Conservation (phyloP, 1,140 invertebrate genomes). For the Penaeus japonicus region DNA sequence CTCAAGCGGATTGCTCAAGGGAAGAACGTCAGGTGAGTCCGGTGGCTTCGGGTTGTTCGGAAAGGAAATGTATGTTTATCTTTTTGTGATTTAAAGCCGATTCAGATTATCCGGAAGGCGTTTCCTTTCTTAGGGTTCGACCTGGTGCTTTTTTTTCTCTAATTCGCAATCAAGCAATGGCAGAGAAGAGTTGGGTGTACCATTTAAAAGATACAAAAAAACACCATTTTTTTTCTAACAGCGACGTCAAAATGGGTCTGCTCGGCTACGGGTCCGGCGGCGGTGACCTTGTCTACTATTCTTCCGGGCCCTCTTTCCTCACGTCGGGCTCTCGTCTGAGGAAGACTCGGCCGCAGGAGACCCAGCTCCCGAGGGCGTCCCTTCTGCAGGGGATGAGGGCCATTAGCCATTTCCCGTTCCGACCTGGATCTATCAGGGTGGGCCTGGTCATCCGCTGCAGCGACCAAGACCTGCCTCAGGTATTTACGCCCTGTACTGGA, state of each 20-base stretch:
- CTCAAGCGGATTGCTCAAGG: slow-evolving; percentile 16
- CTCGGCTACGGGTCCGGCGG: slow-evolving; percentile 27
- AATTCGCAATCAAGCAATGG: no score
- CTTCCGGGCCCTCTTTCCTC: slow-evolving; percentile 7
- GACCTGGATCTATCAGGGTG: slow-evolving; percentile 31
- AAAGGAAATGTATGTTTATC: no score
- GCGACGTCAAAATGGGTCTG: slow-evolving; percentile 16
- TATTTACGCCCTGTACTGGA: no score
- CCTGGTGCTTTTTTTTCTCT: no score
- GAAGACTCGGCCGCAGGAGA: not conserved
- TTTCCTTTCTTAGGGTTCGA: no score
- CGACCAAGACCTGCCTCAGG: slow-evolving; percentile 31
- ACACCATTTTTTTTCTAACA: not conserved
- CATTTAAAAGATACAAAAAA: no score
- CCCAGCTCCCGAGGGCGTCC: slow-evolving; percentile 7
- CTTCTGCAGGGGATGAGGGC: slow-evolving; percentile 27
- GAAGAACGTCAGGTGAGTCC: slow-evolving; percentile 39
- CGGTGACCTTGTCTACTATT: slow-evolving; percentile 35
- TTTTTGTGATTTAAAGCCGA: no score
- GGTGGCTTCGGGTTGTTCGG: no score
- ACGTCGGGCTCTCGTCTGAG: not conserved
- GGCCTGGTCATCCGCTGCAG: slow-evolving; percentile 27
- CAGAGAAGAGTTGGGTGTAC: no score
- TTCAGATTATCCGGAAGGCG: no score
- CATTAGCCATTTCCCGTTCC: slow-evolving; percentile 35